A percentile compares a stretch with the other conserved stretches of the same genome.
Conservation (phyloP, 2,113 vertebrate species). For the Monarcha castaneiventris region DNA sequence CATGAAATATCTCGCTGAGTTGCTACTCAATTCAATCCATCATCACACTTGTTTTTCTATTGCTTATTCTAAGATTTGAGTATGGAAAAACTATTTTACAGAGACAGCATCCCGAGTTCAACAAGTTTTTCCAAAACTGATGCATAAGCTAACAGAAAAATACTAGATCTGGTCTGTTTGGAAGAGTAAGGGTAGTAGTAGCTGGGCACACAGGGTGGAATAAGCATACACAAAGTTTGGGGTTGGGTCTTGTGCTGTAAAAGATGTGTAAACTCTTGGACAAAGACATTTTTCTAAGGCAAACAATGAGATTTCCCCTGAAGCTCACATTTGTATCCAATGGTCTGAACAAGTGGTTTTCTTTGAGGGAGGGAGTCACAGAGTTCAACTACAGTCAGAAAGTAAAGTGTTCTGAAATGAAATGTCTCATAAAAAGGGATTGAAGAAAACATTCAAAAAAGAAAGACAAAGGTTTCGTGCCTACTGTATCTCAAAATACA, state of each 20-base stretch:
- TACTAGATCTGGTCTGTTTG: background rate
- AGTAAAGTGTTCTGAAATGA: background rate
- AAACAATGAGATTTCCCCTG: background rate
- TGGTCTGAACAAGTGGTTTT: background rate
- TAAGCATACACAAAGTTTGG: background rate
- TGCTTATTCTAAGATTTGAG: background rate
- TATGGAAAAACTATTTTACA: background rate
- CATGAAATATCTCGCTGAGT: background rate
- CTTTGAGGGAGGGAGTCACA: background rate
- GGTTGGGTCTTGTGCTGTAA: background rate
- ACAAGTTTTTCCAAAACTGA: background rate
- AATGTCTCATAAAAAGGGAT: background rate
- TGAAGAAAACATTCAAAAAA: background rate
- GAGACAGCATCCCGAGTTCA: background rate
- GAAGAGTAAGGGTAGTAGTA: background rate
- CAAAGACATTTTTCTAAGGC: background rate
- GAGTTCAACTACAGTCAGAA: background rate
- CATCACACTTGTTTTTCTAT: background rate
- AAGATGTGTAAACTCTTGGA: background rate
- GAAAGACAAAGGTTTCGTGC: background rate
- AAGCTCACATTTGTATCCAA: background rate
- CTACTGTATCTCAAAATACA: background rate
- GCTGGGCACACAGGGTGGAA: background rate
- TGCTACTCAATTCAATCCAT: background rate
- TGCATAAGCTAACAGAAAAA: background rate